A percentile compares a stretch with the other conserved stretches of the same genome.
phyloP scores from a whole-genome alignment of 2,797 vertebrate genomes.

The Staurois parvus region DNA sequence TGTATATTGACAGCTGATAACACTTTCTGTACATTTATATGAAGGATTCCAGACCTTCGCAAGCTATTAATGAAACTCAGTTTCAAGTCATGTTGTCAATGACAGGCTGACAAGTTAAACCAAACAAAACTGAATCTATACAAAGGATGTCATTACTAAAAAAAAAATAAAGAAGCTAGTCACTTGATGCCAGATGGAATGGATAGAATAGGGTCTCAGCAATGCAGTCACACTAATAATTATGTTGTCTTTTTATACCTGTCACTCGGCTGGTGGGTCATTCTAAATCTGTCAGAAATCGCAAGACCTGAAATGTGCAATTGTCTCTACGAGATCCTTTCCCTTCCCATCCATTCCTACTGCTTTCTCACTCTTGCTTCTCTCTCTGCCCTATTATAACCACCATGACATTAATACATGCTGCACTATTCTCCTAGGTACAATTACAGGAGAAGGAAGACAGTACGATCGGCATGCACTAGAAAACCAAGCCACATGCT shows the following conservation, averaged over 20 bases:
- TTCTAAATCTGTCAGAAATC: constrained; percentile 56
- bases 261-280: constrained; percentile 66
- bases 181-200: constrained; percentile 62
- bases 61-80: constrained; percentile 5
- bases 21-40: neutral
- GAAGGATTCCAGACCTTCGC: neutral
- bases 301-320: constrained; percentile 49
- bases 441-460: constrained; percentile 60
- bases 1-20: neutral
- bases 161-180: constrained; percentile 19
- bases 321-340: constrained; percentile 36
- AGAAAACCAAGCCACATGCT: constrained; percentile 25
- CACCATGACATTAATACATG: constrained; percentile 61
- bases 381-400: constrained; percentile 58
- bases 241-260: constrained; percentile 69
- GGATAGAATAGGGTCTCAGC: constrained; percentile 67
- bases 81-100: constrained; percentile 9
- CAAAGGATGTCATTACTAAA: constrained; percentile 31
- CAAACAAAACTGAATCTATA: constrained; percentile 23
- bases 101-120: constrained; percentile 28
- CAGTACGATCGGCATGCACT: constrained; percentile 59
- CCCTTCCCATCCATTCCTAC: constrained; percentile 37
- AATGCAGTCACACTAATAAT: constrained; percentile 67
- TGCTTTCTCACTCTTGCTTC: constrained; percentile 35
- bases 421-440: constrained; percentile 59